Percentiles rank a stretch among this genome's conserved stretches.
These are phyloP conservation scores for Ochotona princeps DNA, from an alignment of 2,113 vertebrate genomes.

Conservation along the genomic window DNA sequence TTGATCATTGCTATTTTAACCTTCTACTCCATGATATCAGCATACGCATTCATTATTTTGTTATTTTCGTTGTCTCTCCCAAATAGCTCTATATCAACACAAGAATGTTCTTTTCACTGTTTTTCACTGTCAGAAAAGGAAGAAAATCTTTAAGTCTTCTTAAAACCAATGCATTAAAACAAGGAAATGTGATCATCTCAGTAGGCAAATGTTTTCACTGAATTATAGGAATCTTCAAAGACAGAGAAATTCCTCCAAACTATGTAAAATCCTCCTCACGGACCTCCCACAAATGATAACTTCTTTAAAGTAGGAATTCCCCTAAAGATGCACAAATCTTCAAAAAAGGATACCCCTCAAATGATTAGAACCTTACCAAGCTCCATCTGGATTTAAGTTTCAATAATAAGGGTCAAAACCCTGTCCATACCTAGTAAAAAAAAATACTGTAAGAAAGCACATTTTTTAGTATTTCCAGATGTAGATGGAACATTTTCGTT, in stretches of 20 bases:
- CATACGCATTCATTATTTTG: slow-evolving; percentile 36
- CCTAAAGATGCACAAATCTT: slow-evolving; percentile 83
- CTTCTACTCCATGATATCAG: slow-evolving; percentile 52
- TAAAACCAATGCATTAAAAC: slow-evolving; percentile 56
- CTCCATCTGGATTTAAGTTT: slow-evolving; percentile 86
- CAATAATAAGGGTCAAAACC: slow-evolving; percentile 87
- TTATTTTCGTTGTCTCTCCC: background rate
- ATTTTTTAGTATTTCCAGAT: slow-evolving; percentile 89
- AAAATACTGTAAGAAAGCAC: slow-evolving; percentile 85
- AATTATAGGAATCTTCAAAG: slow-evolving; percentile 78
- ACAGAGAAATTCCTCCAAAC: slow-evolving; percentile 77
- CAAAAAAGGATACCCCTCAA: slow-evolving; percentile 84
- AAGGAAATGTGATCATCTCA: slow-evolving; percentile 61
- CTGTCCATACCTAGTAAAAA: slow-evolving; percentile 84
- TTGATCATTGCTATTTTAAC: slow-evolving; percentile 69
- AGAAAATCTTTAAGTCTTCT: background rate
- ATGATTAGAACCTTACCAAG: slow-evolving; percentile 84
- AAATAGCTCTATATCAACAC: slow-evolving; percentile 37
- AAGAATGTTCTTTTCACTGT: slow-evolving; percentile 65
- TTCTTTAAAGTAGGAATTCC: slow-evolving; percentile 83
- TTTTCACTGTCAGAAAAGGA: slow-evolving; percentile 40
- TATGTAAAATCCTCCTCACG: slow-evolving; percentile 80
- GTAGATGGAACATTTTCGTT: slow-evolving; percentile 84
- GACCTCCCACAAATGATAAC: slow-evolving; percentile 87
- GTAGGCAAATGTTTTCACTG: slow-evolving; percentile 78